Percentiles rank a stretch among this genome's conserved stretches.
Conservation (phyloP, 2,113 vertebrate genomes). For the Ictalurus furcatus region DNA sequence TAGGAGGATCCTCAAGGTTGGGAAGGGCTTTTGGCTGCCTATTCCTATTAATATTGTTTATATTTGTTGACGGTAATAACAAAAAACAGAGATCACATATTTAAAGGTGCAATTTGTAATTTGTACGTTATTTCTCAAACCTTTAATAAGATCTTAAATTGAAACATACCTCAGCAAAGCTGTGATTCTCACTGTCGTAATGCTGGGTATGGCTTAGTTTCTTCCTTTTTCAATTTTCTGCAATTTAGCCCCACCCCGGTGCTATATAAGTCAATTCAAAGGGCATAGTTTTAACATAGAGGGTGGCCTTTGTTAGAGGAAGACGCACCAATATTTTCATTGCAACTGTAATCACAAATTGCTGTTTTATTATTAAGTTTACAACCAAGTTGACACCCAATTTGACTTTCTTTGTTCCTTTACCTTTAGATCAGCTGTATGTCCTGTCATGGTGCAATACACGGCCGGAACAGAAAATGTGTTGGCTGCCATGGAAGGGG, state of each 20-base stretch:
- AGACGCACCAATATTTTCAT: not conserved
- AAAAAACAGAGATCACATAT: not conserved
- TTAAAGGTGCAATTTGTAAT: too few species aligned
- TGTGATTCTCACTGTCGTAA: not conserved
- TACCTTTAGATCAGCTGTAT: slow-evolving; percentile 64
- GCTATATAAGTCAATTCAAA: not conserved
- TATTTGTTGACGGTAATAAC: not conserved
- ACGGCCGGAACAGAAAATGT: slow-evolving; percentile 57
- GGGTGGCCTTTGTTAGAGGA: not conserved
- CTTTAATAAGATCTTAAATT: not conserved
- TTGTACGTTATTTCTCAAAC: not conserved
- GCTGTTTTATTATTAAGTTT: not conserved
- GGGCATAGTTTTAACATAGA: not conserved
- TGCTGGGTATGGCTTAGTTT: not conserved
- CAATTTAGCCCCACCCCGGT: not conserved
- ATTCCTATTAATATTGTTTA: not conserved
- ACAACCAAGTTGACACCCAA: not conserved
- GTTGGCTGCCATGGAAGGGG: slow-evolving; percentile 68
- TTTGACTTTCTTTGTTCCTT: not conserved
- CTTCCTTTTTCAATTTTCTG: not conserved
- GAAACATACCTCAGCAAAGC: too few species aligned
- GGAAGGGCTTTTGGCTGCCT: not conserved
- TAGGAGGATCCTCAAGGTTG: not conserved
- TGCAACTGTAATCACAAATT: not conserved
- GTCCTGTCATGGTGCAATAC: slow-evolving; percentile 64